Evolutionary conservation across 2,113 vertebrate genomes (phyloP), one percentile per base, ranked within the genome.

Genomic region (Daubentonia madagascariensis): DNA sequence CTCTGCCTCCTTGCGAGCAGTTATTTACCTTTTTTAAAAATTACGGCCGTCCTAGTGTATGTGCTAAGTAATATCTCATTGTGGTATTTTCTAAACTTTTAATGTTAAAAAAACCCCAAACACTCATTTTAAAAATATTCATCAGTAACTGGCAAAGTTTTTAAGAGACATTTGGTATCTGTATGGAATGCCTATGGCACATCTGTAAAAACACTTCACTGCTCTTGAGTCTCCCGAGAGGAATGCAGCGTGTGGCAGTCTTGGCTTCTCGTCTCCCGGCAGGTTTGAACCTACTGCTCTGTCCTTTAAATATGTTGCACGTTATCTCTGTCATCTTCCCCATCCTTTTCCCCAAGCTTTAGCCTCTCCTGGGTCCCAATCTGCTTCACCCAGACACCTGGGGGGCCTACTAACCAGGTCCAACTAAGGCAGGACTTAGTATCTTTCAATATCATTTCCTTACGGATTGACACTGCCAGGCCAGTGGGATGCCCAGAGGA

Each of bases 221-320:
- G 70, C 28, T 37, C 59, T 0, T 0, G 57, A 12, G 17, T 52
- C 85, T n/a, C 65, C 1, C 0, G 2, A 8, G 1, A 6, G 8
- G 2, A 14, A 14, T 12, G 63, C 12, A 0, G 28, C 0, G 8
- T 16, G 43, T 0, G 8, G 22, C 23, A 1, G 8, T 13, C 17
- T 63, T 5, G n/a, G 43, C n/a, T 61, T 9, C 22, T 32, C 17
- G 3, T 78, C 43, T 28, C 22, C 89, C 9, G 25, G 89, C 14
- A 40, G 35, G 17, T 25, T 16, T 9, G 10, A 30, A 22, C 48
- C 75, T 84, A 78, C 59, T n/a, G 8, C 54, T 70, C 50, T 25
- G 0, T 43, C 23, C 78, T 40, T 54, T 35, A 63, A 30, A 50
- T 61, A n/a, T 1, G 3, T 3, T 22, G 5, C 1, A 0, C 5